Conservation (phyloP, 2,888 invertebrate species). For the Meiosimyza decipiens region DNA sequence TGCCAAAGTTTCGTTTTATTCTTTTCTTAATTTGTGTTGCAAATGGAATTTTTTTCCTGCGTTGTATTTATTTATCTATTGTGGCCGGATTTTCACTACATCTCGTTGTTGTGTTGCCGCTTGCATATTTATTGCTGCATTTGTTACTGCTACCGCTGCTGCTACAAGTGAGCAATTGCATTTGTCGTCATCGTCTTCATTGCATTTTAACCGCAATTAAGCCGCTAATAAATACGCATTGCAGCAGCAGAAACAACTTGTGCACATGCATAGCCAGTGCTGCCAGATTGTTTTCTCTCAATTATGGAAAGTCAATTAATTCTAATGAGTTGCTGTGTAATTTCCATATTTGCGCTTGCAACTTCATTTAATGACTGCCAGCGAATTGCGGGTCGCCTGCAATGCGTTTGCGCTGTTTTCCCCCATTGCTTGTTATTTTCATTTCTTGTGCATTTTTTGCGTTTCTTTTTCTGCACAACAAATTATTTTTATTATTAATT, state of each 20-base stretch:
- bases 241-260: not conserved
- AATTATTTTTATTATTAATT: slow-evolving; percentile 33
- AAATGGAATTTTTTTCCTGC: slow-evolving; percentile 49
- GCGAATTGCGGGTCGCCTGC: not conserved
- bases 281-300: slow-evolving; percentile 49
- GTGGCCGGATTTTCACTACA: slow-evolving; percentile 14
- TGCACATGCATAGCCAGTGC: slow-evolving; percentile 7
- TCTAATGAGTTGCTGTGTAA: slow-evolving; percentile 55
- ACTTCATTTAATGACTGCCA: slow-evolving; percentile 59
- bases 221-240: slow-evolving; percentile 35
- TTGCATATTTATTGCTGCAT: slow-evolving; percentile 23
- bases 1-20: slow-evolving; percentile 1
- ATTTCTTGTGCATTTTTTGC: not conserved
- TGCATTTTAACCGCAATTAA: slow-evolving; percentile 40
- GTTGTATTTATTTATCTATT: slow-evolving; percentile 41
- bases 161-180: slow-evolving; percentile 5
- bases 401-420: slow-evolving; percentile 13
- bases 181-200: slow-evolving; percentile 5
- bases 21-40: slow-evolving; percentile 42
- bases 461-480: slow-evolving; percentile 13
- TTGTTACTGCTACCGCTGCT: slow-evolving; percentile 4
- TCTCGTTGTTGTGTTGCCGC: not conserved
- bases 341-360: slow-evolving; percentile 60
- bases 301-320: slow-evolving; percentile 63
- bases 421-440: not conserved